phyloP scores from a whole-genome alignment of 2,888 invertebrate species.

The Sinodicranocentrus sp. region DNA sequence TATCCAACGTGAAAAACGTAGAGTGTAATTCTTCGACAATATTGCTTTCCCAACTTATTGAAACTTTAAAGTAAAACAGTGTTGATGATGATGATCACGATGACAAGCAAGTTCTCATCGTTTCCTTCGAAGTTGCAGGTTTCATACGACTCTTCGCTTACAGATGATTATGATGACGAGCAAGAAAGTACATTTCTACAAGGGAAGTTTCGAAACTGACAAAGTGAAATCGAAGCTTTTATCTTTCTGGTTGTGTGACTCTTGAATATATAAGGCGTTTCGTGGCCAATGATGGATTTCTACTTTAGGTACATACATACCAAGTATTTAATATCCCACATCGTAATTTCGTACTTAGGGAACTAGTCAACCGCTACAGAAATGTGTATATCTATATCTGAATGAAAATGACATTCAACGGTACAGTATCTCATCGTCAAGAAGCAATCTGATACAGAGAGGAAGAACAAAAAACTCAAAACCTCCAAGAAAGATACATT shows the following conservation, averaged over 20 bases:
- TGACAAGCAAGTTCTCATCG: slow-evolving; percentile 53
- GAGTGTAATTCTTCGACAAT: too few relatives aligned
- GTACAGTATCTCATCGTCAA: slow-evolving; percentile 35
- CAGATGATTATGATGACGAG: slow-evolving; percentile 14
- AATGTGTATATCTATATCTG: neutral
- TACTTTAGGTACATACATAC: neutral
- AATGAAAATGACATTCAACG: slow-evolving; percentile 1
- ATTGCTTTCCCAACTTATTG: neutral
- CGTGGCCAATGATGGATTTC: slow-evolving; percentile 14
- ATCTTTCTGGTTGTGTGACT: neutral
- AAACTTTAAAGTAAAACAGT: neutral
- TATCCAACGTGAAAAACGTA: too few relatives aligned
- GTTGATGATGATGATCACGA: slow-evolving; percentile 35
- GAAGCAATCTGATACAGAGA: slow-evolving; percentile 48
- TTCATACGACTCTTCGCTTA: neutral
- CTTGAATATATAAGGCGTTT: slow-evolving; percentile 12
- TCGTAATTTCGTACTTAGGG: neutral
- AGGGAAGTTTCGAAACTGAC: too few relatives aligned
- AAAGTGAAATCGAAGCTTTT: slow-evolving; percentile 14
- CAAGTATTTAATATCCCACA: neutral
- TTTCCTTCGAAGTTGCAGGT: slow-evolving; percentile 23
- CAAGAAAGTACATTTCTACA: neutral
- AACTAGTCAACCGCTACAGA: neutral
- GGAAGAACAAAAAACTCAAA: slow-evolving; percentile 7
- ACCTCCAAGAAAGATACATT: slow-evolving; percentile 32